Conservation (phyloP, 2,797 vertebrate species). For the Pagetopsis macropterus region DNA sequence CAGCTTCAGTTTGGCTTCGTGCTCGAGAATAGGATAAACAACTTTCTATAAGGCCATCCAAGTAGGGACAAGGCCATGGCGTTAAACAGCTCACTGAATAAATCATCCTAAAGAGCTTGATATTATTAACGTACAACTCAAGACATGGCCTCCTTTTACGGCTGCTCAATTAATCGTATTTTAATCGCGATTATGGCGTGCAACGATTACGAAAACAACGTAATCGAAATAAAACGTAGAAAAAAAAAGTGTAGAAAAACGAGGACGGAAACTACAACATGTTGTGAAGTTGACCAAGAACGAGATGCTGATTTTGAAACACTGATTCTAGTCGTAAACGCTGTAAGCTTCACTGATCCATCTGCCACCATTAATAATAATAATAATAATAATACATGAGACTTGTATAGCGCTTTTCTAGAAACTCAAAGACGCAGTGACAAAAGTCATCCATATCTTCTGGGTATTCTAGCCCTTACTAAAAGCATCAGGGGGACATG, state of each 20-base stretch:
- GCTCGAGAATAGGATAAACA: slow-evolving; percentile 5
- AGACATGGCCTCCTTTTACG: not conserved
- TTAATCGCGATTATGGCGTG: too few relatives aligned
- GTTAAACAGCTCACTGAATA: not conserved
- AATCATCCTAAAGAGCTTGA: not conserved
- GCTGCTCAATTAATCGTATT: too few relatives aligned
- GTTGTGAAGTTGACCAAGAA: not conserved
- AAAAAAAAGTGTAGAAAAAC: not conserved
- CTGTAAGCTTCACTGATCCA: slow-evolving; percentile 14
- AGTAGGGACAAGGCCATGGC: not conserved
- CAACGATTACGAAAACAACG: too few relatives aligned
- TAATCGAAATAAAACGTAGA: too few relatives aligned
- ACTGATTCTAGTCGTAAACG: not conserved
- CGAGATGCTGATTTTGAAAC: not conserved
- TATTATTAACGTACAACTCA: not conserved
- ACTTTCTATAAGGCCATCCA: not conserved
- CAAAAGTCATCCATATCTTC: not conserved
- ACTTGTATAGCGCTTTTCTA: too few relatives aligned
- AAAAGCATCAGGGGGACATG: slow-evolving; percentile 31
- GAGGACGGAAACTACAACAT: not conserved
- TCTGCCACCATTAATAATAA: not conserved
- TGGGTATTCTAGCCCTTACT: not conserved
- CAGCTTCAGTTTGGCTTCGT: not conserved
- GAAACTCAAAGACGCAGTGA: not conserved
- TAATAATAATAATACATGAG: too few relatives aligned